Conservation (phyloP, 2,113 vertebrate genomes). For the Thermophis baileyi region DNA sequence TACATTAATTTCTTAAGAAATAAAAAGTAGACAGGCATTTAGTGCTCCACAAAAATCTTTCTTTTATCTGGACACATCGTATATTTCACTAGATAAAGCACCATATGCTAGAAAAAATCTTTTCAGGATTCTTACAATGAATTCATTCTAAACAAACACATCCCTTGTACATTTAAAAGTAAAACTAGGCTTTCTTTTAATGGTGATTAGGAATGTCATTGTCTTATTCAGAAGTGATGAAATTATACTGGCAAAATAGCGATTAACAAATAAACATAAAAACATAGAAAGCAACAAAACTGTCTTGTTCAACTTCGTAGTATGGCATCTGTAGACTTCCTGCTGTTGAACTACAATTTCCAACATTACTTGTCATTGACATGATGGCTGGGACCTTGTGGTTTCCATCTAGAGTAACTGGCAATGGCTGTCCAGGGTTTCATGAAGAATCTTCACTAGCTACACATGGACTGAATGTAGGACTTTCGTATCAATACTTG, state of each 20-base stretch:
- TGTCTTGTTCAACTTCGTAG: background rate
- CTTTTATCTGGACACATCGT: background rate
- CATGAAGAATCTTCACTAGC: background rate
- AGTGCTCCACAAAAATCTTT: background rate
- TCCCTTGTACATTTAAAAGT: background rate
- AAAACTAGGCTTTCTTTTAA: background rate
- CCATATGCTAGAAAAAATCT: background rate
- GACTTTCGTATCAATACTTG: background rate
- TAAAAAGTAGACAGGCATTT: background rate
- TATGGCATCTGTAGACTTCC: background rate
- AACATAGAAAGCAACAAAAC: background rate
- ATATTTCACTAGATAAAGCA: background rate
- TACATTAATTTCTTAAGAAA: background rate
- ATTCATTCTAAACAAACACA: background rate
- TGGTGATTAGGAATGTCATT: background rate
- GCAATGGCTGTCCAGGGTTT: background rate
- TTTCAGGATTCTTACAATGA: background rate
- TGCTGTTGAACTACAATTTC: background rate
- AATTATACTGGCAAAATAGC: background rate
- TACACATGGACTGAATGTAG: background rate
- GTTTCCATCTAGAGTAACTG: background rate
- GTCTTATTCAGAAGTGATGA: background rate
- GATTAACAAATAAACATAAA: background rate
- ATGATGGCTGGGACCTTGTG: background rate
- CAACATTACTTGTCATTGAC: background rate